Evolutionary conservation across 2,113 vertebrate genomes (phyloP).

Genomic region (Bufo bufo): DNA sequence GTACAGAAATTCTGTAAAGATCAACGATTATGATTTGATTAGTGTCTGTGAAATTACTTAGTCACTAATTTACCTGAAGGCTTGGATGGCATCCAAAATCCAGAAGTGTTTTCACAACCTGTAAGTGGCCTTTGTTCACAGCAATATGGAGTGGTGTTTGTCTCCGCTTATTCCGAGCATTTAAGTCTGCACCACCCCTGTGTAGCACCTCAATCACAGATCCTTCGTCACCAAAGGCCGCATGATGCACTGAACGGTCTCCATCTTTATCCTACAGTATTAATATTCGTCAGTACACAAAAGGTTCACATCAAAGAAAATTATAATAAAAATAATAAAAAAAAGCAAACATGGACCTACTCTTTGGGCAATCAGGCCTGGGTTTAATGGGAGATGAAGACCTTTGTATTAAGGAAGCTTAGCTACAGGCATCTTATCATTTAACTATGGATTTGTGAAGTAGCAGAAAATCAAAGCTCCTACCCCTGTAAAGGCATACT

Average conservation of each 20-base stretch:
- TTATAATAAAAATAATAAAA: not conserved
- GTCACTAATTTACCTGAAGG: conserved; percentile 83
- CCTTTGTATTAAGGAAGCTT: no score
- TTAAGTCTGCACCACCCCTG: conserved; percentile 93
- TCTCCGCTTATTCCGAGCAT: conserved; percentile 94
- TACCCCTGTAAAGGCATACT: no score
- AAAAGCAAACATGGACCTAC: not conserved
- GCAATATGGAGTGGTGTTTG: conserved; percentile 97
- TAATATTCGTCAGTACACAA: conserved; percentile 23
- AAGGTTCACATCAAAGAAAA: not conserved
- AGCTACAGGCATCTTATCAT: no score
- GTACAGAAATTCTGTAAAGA: no score
- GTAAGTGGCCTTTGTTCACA: conserved; percentile 97
- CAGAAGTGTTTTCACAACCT: conserved; percentile 96
- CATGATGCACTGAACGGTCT: conserved; percentile 95
- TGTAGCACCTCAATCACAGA: conserved; percentile 97
- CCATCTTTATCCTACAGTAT: conserved; percentile 92
- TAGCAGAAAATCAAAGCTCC: no score
- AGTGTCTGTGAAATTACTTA: not conserved
- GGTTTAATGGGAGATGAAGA: no score
- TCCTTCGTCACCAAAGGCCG: conserved; percentile 96
- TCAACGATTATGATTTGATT: no score
- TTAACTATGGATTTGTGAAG: no score
- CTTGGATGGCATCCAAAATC: conserved; percentile 98
- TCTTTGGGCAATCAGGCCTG: not conserved